Base-by-base conservation (phyloP, 2,113 vertebrate genomes). In the Bolborhynchus lineola region DNA sequence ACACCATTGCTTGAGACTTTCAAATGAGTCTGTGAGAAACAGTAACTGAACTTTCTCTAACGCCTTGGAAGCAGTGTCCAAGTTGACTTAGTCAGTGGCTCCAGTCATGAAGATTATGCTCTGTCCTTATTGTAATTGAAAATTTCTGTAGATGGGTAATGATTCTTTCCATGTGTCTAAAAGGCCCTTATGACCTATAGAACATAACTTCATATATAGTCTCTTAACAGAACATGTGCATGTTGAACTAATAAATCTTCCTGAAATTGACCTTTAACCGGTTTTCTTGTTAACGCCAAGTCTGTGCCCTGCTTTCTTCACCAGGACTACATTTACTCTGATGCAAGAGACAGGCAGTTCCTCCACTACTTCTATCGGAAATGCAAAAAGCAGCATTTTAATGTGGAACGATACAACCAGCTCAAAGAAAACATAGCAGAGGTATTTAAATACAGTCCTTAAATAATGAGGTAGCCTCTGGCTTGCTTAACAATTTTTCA, bases 241-340 rank as follows among this genome's bases (percentile, higher is more conserved):
- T 70, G 49, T 25, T 72, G 64, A 68, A 74, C 53, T 53, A 74
- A 20, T 39, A 53, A 49, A 68, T 21, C 33, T 63, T 70, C 50
- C 37, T 60, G 60, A 50, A 93, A 78, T 59, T 33, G 77, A 33
- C 28, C 21, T 77, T 28, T 42, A 1, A 29, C 25, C 33, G 42
- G 35, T 84, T 70, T 78, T 60, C 55, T 76, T 81, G 29, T 70
- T 82, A 84, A 86, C 50, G 35, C 13, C 50, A 88, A n/a, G 39
- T 26, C 52, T 3, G 1, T 80, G 26, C n/a, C 52, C 25, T 86
- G 28, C 69, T 87, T 95, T 88, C 93, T 85, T 76, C 50, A 47
- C 78, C 95, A 99, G 99, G 99, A 99, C 96, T 99, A 99, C 47
- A 28, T 99, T 53, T 99, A 99, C 79, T 97, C 98, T n/a, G 98